Conservation (phyloP, 2,888 invertebrate genomes). For the Trissolcus japonicus region DNA sequence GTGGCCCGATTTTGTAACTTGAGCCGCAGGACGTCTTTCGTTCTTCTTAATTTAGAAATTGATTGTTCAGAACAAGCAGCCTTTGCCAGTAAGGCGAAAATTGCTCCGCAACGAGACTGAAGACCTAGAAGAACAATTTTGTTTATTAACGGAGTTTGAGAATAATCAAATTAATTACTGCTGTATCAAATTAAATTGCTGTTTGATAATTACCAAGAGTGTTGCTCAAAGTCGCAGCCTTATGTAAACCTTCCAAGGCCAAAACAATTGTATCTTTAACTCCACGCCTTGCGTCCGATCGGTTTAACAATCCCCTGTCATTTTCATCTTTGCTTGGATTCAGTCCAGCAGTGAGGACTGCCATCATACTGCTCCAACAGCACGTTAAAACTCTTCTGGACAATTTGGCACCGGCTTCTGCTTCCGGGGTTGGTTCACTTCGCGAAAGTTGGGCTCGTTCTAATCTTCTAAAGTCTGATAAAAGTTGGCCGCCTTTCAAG, state of each 20-base stretch:
- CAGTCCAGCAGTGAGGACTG: conserved; percentile 85
- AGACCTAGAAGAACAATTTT: conserved; percentile 78
- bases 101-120: conserved; percentile 93
- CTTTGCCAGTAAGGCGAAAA: conserved; percentile 89
- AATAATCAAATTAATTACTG: background rate
- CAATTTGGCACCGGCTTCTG: conserved; percentile 87
- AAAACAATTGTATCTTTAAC: conserved; percentile 89
- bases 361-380: conserved; percentile 94
- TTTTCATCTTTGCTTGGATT: conserved; percentile 73
- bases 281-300: conserved; percentile 76
- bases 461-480: conserved; percentile 91
- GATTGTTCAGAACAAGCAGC: conserved; percentile 88
- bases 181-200: background rate
- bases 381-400: conserved; percentile 89
- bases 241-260: conserved; percentile 92
- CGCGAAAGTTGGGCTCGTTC: conserved; percentile 85
- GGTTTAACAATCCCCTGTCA: conserved; percentile 69
- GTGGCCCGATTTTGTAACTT: conserved; percentile 81
- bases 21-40: conserved; percentile 73
- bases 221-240: conserved; percentile 93
- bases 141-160: background rate
- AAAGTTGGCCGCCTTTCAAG: conserved; percentile 82
- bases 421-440: conserved; percentile 83
- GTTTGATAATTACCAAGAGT: conserved; percentile 79
- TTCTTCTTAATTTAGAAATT: conserved; percentile 72